Percentiles rank a stretch among this genome's conserved stretches.
These are phyloP conservation scores for Takifugu rubripes DNA, from an alignment of 2,797 vertebrate species.

Conservation along the genomic window DNA sequence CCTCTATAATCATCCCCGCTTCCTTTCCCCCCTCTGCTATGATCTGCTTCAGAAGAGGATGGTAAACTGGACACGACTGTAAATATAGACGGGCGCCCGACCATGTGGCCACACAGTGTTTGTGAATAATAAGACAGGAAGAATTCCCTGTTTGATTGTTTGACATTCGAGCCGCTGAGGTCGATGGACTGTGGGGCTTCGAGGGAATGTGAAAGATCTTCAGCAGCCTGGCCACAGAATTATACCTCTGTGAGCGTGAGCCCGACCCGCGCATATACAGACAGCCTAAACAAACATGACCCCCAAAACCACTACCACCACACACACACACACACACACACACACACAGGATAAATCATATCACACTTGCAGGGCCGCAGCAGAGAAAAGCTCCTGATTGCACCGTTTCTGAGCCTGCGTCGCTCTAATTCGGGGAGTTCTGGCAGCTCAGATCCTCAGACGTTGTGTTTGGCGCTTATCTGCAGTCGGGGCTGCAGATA, in stretches of 20 bases:
- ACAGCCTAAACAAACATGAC: slow-evolving; percentile 62
- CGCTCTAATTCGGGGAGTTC: slow-evolving; percentile 36
- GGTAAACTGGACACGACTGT: slow-evolving; percentile 32
- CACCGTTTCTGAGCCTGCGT: slow-evolving; percentile 62
- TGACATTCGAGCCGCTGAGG: slow-evolving; percentile 21
- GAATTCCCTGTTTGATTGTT: slow-evolving; percentile 18
- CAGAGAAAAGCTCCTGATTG: slow-evolving; percentile 64
- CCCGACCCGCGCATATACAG: slow-evolving; percentile 51
- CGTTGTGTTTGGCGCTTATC: slow-evolving; percentile 47
- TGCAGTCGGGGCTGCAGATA: slow-evolving; percentile 51
- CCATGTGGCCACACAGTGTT: slow-evolving; percentile 27
- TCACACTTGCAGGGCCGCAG: slow-evolving; percentile 41
- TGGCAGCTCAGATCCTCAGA: slow-evolving; percentile 68
- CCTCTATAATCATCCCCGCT: slow-evolving; percentile 58
- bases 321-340: slow-evolving; percentile 28
- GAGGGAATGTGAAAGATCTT: slow-evolving; percentile 23
- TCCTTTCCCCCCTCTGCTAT: slow-evolving; percentile 36
- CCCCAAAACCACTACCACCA: slow-evolving; percentile 35
- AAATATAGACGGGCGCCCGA: slow-evolving; percentile 36
- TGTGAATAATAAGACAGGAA: background rate
- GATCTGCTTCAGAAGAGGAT: slow-evolving; percentile 35
- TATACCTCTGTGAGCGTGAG: slow-evolving; percentile 40
- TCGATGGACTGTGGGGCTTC: slow-evolving; percentile 14
- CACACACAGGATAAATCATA: slow-evolving; percentile 24
- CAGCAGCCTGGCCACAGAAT: slow-evolving; percentile 43